phyloP scores from a whole-genome alignment of 2,797 vertebrate genomes.

The Adrianichthys oophorus region DNA sequence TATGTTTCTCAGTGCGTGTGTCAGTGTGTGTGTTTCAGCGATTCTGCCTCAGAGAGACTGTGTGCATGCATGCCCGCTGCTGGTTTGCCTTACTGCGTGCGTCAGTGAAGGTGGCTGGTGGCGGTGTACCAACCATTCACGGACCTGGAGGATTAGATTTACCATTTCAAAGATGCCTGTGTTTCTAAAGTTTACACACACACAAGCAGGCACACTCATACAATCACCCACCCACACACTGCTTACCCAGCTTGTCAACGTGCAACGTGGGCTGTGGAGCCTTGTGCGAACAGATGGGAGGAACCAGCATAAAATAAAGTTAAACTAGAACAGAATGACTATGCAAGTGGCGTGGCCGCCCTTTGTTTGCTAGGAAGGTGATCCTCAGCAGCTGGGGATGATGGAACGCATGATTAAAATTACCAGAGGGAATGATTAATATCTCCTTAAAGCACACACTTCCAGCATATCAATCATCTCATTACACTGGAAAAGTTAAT shows the following conservation, averaged over 20 bases:
- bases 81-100: constrained; percentile 69
- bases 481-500: constrained; percentile 98
- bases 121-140: constrained; percentile 77
- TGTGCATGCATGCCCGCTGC: constrained; percentile 52
- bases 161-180: constrained; percentile 82
- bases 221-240: constrained; percentile 79
- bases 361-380: constrained; percentile 99
- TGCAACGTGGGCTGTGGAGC: constrained; percentile 81
- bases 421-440: constrained; percentile 99
- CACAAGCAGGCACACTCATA: constrained; percentile 60
- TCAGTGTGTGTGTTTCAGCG: constrained; percentile 30
- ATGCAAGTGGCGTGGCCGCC: constrained; percentile 86
- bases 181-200: constrained; percentile 81
- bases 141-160: constrained; percentile 79
- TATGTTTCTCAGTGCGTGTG: constrained; percentile 26
- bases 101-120: constrained; percentile 76
- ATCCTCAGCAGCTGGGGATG: constrained; percentile 98
- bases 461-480: constrained; percentile 99
- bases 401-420: constrained; percentile 99
- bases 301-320: constrained; percentile 86
- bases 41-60: constrained; percentile 29
- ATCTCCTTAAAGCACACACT: constrained; percentile 99
- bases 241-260: constrained; percentile 80
- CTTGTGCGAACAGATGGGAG: constrained; percentile 85
- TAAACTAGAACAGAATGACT: constrained; percentile 93